Conservation (phyloP, 2,888 invertebrate species). For the Dendrolimus pini region DNA sequence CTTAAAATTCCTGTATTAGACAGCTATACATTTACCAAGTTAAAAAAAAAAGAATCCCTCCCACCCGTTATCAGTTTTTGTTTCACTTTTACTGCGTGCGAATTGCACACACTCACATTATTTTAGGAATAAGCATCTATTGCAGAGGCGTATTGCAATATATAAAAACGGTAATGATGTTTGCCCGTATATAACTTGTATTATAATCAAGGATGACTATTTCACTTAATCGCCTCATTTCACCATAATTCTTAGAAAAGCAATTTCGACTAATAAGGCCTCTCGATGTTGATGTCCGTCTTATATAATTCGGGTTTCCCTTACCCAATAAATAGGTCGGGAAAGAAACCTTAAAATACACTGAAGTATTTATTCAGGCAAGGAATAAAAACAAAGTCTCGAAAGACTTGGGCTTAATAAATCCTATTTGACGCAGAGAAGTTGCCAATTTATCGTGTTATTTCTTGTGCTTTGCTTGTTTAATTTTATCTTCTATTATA, state of each 20-base stretch:
- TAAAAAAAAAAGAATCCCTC: too few species aligned
- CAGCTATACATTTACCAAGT: too few species aligned
- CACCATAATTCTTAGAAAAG: neutral
- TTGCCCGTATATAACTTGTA: too few species aligned
- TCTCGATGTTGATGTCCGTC: neutral
- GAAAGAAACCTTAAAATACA: neutral
- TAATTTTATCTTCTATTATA: neutral
- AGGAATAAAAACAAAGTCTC: conserved; percentile 1
- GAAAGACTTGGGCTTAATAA: neutral
- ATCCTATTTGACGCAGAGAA: neutral
- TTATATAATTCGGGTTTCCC: neutral
- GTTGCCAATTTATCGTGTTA: neutral
- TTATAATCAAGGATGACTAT: too few species aligned
- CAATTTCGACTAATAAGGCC: neutral
- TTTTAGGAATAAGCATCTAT: too few species aligned
- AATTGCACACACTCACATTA: too few species aligned
- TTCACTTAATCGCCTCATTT: neutral
- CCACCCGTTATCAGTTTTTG: too few species aligned
- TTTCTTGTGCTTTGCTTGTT: neutral
- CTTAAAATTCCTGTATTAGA: too few species aligned
- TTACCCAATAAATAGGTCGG: neutral
- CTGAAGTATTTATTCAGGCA: conserved; percentile 1
- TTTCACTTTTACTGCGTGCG: too few species aligned
- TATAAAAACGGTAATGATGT: too few species aligned
- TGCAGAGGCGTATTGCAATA: too few species aligned